phyloP scores from a whole-genome alignment of 2,113 vertebrate genomes.

The Pleuronectes platessa region DNA sequence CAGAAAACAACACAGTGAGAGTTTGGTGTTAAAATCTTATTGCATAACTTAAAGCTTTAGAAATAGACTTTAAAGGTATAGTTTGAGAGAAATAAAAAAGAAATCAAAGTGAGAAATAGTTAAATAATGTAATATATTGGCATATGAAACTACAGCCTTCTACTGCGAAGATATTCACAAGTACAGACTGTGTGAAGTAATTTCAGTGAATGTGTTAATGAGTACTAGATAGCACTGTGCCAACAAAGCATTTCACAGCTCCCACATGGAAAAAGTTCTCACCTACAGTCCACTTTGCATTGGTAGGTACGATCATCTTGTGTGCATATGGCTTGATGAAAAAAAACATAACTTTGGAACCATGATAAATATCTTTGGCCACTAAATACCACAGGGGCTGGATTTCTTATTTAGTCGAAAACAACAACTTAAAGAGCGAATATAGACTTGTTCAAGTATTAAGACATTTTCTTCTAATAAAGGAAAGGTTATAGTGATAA shows the following conservation, averaged over 20 bases:
- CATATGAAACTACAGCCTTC: conserved; percentile 27
- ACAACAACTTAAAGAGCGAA: background rate
- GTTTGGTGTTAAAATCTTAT: background rate
- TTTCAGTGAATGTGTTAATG: conserved; percentile 57
- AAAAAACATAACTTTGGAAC: background rate
- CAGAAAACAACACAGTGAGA: no score
- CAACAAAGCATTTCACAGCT: conserved; percentile 42
- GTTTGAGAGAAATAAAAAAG: background rate
- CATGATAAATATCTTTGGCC: no score
- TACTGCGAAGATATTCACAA: conserved; percentile 49
- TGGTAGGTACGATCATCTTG: background rate
- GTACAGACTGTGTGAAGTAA: conserved; percentile 49
- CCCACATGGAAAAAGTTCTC: conserved; percentile 18
- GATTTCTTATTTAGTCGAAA: no score
- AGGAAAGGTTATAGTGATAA: no score
- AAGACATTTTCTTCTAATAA: no score
- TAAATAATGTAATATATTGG: conserved; percentile 8
- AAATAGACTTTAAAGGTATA: background rate
- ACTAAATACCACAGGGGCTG: no score
- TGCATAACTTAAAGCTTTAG: no score
- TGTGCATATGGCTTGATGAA: background rate
- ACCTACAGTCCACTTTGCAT: conserved; percentile 24
- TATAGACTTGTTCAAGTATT: background rate
- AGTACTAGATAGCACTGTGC: conserved; percentile 22
- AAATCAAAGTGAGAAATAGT: background rate